phyloP scores from a whole-genome alignment of 2,888 invertebrate genomes.

The Thereva nobilitata region DNA sequence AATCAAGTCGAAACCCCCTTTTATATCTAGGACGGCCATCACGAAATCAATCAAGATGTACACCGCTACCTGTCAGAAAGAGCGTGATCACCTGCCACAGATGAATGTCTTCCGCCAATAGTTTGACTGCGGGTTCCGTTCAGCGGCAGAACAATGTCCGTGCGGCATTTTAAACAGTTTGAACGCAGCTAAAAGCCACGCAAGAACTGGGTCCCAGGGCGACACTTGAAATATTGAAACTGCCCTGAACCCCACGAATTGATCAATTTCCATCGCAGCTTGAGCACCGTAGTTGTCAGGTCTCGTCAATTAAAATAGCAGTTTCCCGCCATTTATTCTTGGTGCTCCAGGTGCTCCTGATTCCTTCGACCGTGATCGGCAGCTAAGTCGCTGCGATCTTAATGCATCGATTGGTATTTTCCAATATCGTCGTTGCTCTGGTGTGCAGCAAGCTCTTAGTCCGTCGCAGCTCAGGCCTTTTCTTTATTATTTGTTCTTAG shows the following conservation, averaged over 20 bases:
- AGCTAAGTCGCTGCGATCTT: no score
- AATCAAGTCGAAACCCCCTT: constrained; percentile 18
- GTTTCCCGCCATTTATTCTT: constrained; percentile 29
- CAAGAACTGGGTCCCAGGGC: constrained; percentile 15
- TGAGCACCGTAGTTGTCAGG: constrained; percentile 29
- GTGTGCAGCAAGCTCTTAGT: no score
- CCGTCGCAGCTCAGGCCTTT: no score
- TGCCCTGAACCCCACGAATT: constrained; percentile 21
- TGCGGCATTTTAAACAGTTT: constrained; percentile 17
- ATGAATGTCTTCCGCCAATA: constrained; percentile 34
- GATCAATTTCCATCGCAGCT: constrained; percentile 29
- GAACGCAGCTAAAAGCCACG: constrained; percentile 17
- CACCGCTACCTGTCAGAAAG: constrained; percentile 30
- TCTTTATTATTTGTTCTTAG: no score
- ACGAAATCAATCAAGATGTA: constrained; percentile 24
- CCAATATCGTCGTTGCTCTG: no score
- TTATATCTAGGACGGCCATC: constrained; percentile 8
- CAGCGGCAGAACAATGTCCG: constrained; percentile 24
- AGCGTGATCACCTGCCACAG: constrained; percentile 34
- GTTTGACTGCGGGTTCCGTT: constrained; percentile 26
- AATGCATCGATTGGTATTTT: no score
- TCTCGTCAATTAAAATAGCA: constrained; percentile 34
- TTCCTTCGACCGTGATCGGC: no score
- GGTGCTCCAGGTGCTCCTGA: constrained; percentile 22
- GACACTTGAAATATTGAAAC: constrained; percentile 33